Evolutionary conservation across 2,797 vertebrate species (phyloP), one percentile per base, ranked within the genome.

Genomic region (Coilia nasus): DNA sequence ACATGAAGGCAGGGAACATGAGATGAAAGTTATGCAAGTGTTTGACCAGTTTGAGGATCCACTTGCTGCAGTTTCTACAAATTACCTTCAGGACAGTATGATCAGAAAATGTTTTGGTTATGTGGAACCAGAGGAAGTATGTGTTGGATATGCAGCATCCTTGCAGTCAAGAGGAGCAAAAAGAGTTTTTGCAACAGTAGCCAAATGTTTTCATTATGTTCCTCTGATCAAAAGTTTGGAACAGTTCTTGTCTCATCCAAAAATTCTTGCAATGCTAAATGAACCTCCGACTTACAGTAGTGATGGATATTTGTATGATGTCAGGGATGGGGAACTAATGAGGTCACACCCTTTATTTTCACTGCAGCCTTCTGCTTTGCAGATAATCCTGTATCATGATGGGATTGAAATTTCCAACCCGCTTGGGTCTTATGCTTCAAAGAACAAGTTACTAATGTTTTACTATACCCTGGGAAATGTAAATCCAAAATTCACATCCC

Each of bases 221-320:
- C 71, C 85, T 67, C 81, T 89, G 21, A 86, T 89, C 0, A 86
- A 83, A 62, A 90, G 88, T 89, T 88, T 88, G 19, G 86, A 90
- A 88, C 89, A 91, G 81, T 87, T 90, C 54, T 25, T 86, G 81
- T 88, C 85, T 11, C 85, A 90, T 87, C 86, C 87, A 62, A 90
- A 86, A 82, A 57, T 90, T 0, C 31, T 89, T 2, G 83, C 80
- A 75, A 89, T 89, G 87, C 83, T 89, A 35, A 80, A 86, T 80
- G 15, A 81, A 25, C 25, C 62, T 28, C 7, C 7, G 25, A 67
- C 62, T 67, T 67, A 28, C 25, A 67, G 25, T 67, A 67, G 62
- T 67, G 62, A 67, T 67, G 23, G 62, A 67, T 67, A 25, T 28
- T 67, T 67, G 23, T 67, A 67, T 67, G 62, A 67, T 14, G 11